Conservation (phyloP, 2,113 vertebrate species). For the Euleptes europaea region DNA sequence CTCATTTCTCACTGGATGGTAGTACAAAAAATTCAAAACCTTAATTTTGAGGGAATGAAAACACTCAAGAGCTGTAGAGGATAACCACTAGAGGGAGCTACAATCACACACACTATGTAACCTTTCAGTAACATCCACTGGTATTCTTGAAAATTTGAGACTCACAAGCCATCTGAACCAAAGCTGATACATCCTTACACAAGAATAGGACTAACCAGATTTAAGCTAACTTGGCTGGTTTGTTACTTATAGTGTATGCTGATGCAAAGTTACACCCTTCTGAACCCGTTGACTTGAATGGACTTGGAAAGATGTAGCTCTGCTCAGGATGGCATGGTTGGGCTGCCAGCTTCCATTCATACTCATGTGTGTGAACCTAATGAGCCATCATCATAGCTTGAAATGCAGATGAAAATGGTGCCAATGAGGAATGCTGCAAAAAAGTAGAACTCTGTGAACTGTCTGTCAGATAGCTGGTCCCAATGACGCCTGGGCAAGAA, state of each 20-base stretch:
- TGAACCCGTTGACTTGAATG: too few species aligned
- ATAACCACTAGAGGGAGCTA: neutral
- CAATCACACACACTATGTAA: neutral
- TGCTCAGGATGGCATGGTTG: too few species aligned
- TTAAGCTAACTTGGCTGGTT: neutral
- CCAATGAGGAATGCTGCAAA: neutral
- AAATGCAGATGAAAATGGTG: neutral
- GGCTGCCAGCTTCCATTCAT: neutral
- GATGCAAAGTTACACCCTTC: too few species aligned
- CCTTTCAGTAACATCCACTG: neutral
- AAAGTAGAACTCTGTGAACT: neutral
- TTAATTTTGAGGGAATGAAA: fast-evolving
- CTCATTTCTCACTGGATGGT: too few species aligned
- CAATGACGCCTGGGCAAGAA: neutral
- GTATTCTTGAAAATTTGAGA: neutral
- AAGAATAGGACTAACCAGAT: neutral
- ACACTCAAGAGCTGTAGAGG: neutral
- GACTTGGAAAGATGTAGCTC: too few species aligned
- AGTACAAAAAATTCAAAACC: too few species aligned
- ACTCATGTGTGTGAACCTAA: neutral
- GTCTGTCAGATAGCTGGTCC: neutral
- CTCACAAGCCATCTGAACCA: neutral
- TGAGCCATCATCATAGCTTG: neutral
- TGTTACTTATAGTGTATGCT: too few species aligned
- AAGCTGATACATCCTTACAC: neutral